phyloP scores from a whole-genome alignment of 1,140 invertebrate genomes.

The Antheraea pernyi region DNA sequence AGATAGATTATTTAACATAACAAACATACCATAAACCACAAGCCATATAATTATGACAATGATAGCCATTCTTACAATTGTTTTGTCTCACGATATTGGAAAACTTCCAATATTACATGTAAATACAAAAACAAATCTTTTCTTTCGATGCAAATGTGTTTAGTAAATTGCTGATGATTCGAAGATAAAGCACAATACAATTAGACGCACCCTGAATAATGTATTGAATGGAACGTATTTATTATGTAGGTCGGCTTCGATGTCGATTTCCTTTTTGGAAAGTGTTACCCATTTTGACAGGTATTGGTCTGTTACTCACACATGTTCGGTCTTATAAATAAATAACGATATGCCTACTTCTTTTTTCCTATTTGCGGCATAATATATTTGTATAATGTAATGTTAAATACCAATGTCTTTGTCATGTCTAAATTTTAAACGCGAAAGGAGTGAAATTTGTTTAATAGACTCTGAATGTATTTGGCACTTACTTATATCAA shows the following conservation, averaged over 20 bases:
- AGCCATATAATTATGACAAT: neutral
- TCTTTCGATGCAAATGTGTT: neutral
- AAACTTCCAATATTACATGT: neutral
- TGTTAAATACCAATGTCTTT: too few species aligned
- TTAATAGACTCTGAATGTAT: too few species aligned
- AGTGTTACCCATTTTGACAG: constrained; percentile 6
- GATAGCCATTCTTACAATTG: neutral
- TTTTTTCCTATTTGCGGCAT: too few species aligned
- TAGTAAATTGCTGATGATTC: neutral
- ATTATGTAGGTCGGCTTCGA: constrained; percentile 13
- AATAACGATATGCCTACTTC: neutral
- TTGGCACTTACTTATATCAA: too few species aligned
- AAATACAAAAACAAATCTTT: neutral
- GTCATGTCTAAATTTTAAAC: too few species aligned
- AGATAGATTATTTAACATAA: too few species aligned
- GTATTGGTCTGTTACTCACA: neutral
- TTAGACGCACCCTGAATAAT: constrained; percentile 11
- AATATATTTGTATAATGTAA: too few species aligned
- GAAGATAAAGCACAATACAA: constrained; percentile 7
- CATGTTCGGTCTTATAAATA: constrained; percentile 6
- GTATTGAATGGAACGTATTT: neutral
- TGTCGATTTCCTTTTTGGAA: constrained; percentile 8
- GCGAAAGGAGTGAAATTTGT: too few species aligned
- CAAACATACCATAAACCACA: too few species aligned
- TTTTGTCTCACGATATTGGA: neutral